These are phyloP conservation scores for Epinotia brunnichana DNA, from an alignment of 2,888 invertebrate species.

Conservation along the genomic window DNA sequence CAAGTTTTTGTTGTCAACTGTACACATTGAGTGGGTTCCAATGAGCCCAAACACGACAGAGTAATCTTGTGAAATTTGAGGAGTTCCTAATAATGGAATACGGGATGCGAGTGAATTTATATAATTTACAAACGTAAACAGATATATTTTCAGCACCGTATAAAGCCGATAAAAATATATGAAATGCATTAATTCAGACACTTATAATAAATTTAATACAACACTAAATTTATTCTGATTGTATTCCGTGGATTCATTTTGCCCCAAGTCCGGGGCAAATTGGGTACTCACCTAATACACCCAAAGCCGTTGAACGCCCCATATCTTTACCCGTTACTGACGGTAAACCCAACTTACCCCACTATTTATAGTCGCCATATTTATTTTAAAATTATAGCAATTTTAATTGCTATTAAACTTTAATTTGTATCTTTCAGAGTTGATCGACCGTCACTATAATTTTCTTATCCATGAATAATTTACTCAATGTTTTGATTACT, in stretches of 20 bases:
- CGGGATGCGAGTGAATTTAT: too few relatives aligned
- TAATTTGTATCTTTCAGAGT: conserved; percentile 12
- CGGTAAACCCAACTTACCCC: not conserved
- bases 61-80: too few relatives aligned
- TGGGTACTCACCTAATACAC: conserved; percentile 63
- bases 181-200: not conserved
- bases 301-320: conserved; percentile 69
- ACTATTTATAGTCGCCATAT: conserved; percentile 42
- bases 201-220: not conserved
- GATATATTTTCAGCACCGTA: too few relatives aligned
- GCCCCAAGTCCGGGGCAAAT: not conserved
- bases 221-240: not conserved
- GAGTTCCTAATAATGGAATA: too few relatives aligned
- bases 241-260: not conserved
- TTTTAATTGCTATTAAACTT: conserved; percentile 14
- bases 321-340: conserved; percentile 59
- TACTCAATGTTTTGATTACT: conserved; percentile 5
- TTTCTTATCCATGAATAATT: conserved; percentile 1
- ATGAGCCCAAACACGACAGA: too few relatives aligned
- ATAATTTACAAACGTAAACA: too few relatives aligned
- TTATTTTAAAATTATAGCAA: conserved; percentile 4
- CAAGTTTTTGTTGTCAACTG: too few relatives aligned
- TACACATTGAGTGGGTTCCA: too few relatives aligned
- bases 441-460: conserved; percentile 2
- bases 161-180: too few relatives aligned